phyloP scores from a whole-genome alignment of 2,888 invertebrate genomes.

The Eupithecia inturbata region DNA sequence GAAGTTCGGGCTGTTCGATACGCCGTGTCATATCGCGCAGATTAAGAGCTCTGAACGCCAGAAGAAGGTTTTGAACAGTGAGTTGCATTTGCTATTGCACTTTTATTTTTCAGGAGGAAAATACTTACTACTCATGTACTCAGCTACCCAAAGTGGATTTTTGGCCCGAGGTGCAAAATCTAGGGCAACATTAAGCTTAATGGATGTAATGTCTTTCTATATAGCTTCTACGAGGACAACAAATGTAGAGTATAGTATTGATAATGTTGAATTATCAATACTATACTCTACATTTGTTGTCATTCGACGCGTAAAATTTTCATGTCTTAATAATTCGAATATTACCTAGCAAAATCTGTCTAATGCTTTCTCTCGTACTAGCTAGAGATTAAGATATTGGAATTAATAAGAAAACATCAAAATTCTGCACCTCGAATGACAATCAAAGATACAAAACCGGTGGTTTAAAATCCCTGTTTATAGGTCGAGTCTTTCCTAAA shows the following conservation, averaged over 20 bases:
- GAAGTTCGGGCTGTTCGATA: slow-evolving; percentile 93
- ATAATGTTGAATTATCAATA: no score
- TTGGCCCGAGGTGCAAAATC: background rate
- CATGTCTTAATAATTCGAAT: background rate
- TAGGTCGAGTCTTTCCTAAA: background rate
- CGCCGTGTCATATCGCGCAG: slow-evolving; percentile 94
- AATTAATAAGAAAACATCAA: background rate
- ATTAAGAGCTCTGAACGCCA: slow-evolving; percentile 92
- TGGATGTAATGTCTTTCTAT: background rate
- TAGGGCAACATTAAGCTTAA: background rate
- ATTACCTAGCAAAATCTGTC: background rate
- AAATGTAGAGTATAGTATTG: no score
- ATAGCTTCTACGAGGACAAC: background rate
- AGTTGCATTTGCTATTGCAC: slow-evolving; percentile 56
- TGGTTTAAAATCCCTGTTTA: background rate
- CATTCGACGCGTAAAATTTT: background rate
- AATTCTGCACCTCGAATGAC: background rate
- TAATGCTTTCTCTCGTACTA: background rate
- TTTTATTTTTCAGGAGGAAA: background rate
- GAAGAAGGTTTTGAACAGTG: slow-evolving; percentile 90
- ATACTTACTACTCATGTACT: background rate
- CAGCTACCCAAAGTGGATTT: background rate
- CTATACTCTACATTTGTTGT: background rate
- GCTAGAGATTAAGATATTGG: background rate
- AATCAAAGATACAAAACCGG: background rate